phyloP scores from a whole-genome alignment of 1,140 invertebrate genomes.

The Drosophila ananassae region DNA sequence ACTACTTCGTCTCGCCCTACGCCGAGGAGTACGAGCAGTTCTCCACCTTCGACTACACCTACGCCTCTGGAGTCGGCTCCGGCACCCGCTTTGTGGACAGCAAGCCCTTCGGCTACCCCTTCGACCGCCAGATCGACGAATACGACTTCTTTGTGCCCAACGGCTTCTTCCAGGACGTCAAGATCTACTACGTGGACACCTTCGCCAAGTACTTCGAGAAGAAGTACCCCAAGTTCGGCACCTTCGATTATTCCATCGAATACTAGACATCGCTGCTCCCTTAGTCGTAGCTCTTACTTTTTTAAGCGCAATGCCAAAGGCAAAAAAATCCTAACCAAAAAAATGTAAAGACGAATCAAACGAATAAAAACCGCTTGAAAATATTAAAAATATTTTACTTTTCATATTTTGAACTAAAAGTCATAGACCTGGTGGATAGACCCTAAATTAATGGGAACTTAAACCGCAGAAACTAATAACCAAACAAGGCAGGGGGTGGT shows the following conservation, averaged over 20 bases:
- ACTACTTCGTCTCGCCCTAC: conserved; percentile 84
- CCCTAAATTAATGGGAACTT: not conserved
- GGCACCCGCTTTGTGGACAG: conserved; percentile 68
- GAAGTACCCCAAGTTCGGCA: conserved; percentile 64
- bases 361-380: conserved; percentile 16
- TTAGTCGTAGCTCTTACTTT: conserved; percentile 37
- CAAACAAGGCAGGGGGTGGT: not conserved
- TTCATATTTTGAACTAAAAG: too few relatives aligned
- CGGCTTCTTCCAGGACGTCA: conserved; percentile 79
- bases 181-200: conserved; percentile 84
- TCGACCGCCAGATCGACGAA: conserved; percentile 82
- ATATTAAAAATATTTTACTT: conserved; percentile 1
- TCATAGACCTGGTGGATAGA: not conserved
- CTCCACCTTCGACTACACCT: conserved; percentile 62
- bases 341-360: conserved; percentile 26
- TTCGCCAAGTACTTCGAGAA: conserved; percentile 78
- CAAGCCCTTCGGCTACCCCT: conserved; percentile 83
- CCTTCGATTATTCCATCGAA: conserved; percentile 61
- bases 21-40: conserved; percentile 66
- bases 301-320: conserved; percentile 27
- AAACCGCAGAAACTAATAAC: not conserved
- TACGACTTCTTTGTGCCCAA: conserved; percentile 80
- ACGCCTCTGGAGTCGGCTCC: conserved; percentile 60
- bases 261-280: conserved; percentile 34
- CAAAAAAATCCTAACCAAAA: conserved; percentile 52